Evolutionary conservation across 1,140 invertebrate genomes (phyloP).

Genomic region (Neomicropteryx cornuta): DNA sequence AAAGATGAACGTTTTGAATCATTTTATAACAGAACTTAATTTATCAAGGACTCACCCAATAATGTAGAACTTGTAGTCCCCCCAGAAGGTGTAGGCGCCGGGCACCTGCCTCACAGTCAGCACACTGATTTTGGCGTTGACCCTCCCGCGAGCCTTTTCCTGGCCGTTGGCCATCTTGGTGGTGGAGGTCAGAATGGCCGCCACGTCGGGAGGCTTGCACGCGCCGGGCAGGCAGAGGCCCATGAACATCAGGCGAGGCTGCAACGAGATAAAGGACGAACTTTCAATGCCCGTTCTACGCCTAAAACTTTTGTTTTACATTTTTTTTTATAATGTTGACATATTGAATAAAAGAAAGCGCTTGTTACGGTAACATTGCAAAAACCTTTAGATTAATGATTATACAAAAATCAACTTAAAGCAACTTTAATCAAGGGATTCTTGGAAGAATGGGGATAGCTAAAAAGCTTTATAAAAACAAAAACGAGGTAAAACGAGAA

Average conservation of each 20-base stretch:
- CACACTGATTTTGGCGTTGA: constrained; percentile 34
- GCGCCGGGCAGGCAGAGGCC: constrained; percentile 63
- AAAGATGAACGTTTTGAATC: constrained; percentile 3
- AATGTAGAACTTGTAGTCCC: constrained; percentile 59
- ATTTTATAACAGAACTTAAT: too few relatives aligned
- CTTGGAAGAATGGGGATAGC: too few relatives aligned
- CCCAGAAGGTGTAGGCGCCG: constrained; percentile 50
- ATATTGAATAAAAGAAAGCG: too few relatives aligned
- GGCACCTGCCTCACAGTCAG: constrained; percentile 58
- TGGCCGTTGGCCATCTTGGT: constrained; percentile 31
- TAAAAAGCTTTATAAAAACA: too few relatives aligned
- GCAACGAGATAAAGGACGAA: constrained; percentile 19
- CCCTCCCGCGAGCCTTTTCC: constrained; percentile 25
- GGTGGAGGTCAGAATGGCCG: constrained; percentile 43
- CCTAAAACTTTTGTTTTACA: constrained; percentile 15
- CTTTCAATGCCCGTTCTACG: constrained; percentile 3
- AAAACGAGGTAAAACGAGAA: too few relatives aligned
- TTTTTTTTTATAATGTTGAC: too few relatives aligned
- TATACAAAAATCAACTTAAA: too few relatives aligned
- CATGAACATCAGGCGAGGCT: constrained; percentile 53
- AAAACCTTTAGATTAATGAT: too few relatives aligned
- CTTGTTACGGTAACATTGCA: too few relatives aligned
- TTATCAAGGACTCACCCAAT: constrained; percentile 52
- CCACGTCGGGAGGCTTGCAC: constrained; percentile 49
- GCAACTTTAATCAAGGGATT: too few relatives aligned